phyloP scores from a whole-genome alignment of 2,797 vertebrate genomes.

The Squalus acanthias region DNA sequence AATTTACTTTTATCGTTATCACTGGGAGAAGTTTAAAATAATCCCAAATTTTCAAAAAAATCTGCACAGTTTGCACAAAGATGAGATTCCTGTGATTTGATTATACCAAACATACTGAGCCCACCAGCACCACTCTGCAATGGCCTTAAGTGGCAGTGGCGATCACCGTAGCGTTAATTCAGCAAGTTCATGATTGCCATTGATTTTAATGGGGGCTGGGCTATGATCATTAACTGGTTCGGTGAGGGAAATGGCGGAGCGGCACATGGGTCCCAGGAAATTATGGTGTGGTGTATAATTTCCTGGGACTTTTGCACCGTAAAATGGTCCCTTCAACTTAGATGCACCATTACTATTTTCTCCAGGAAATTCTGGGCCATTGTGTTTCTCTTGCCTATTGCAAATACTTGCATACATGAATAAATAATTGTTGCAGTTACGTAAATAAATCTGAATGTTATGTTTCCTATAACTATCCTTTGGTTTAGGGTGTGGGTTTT shows the following conservation, averaged over 20 bases:
- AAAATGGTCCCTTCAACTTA: not conserved
- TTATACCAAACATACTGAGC: not conserved
- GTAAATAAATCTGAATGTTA: not conserved
- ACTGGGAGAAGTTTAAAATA: not conserved
- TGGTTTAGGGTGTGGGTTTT: not conserved
- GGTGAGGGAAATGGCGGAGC: not conserved
- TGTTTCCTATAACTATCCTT: not conserved
- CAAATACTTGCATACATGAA: not conserved
- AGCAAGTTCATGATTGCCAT: not conserved
- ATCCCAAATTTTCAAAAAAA: not conserved
- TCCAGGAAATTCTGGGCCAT: not conserved
- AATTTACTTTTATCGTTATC: not conserved
- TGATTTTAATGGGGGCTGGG: not conserved
- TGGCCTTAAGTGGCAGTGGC: not conserved
- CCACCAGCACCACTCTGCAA: not conserved
- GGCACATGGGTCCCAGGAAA: not conserved
- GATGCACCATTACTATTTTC: not conserved
- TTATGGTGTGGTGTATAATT: not conserved
- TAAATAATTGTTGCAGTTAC: not conserved
- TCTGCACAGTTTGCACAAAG: not conserved
- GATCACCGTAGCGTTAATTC: not conserved
- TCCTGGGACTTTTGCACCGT: not conserved
- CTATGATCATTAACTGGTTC: not conserved
- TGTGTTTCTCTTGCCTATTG: not conserved
- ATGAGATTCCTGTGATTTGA: not conserved